Percentiles rank a stretch among this genome's conserved stretches.
phyloP scores from a whole-genome alignment of 2,797 vertebrate genomes.

The Microtus obscurus region DNA sequence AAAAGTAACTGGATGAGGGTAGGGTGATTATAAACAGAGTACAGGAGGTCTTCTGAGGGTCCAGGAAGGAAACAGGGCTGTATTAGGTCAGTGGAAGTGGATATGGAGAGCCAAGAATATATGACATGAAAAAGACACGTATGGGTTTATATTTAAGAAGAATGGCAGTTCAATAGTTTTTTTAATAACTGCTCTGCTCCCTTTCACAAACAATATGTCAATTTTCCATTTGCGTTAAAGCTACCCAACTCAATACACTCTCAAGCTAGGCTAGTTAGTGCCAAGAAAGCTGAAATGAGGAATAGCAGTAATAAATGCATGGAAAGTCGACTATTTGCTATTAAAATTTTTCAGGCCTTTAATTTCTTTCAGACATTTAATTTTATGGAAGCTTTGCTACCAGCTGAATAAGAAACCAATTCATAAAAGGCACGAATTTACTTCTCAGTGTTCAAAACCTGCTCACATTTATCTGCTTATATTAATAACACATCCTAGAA shows the following conservation, averaged over 20 bases:
- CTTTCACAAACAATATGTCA: conserved; percentile 63
- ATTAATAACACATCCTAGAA: conserved; percentile 41
- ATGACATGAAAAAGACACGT: background rate
- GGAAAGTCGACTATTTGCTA: conserved; percentile 69
- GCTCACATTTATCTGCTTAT: background rate
- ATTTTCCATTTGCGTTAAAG: conserved; percentile 67
- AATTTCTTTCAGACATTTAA: conserved; percentile 55
- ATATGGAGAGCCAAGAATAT: background rate
- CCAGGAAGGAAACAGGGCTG: background rate
- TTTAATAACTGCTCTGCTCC: background rate
- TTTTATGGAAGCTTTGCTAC: conserved; percentile 56
- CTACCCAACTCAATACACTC: conserved; percentile 8
- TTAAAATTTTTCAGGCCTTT: conserved; percentile 67
- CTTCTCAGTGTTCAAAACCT: conserved; percentile 38
- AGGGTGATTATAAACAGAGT: background rate
- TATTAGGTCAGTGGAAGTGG: background rate
- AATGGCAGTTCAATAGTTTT: background rate
- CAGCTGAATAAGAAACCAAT: conserved; percentile 67
- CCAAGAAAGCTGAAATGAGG: conserved; percentile 70
- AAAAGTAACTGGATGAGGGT: background rate
- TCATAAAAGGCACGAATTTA: conserved; percentile 48
- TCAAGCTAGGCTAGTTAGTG: conserved; percentile 29
- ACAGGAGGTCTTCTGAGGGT: background rate
- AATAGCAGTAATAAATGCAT: conserved; percentile 50
- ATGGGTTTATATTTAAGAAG: conserved; percentile 47